A percentile compares a stretch with the other conserved stretches of the same genome.
Evolutionary conservation across 1,140 invertebrate genomes (phyloP).

Genomic region (Ceratosolen fusciceps): DNA sequence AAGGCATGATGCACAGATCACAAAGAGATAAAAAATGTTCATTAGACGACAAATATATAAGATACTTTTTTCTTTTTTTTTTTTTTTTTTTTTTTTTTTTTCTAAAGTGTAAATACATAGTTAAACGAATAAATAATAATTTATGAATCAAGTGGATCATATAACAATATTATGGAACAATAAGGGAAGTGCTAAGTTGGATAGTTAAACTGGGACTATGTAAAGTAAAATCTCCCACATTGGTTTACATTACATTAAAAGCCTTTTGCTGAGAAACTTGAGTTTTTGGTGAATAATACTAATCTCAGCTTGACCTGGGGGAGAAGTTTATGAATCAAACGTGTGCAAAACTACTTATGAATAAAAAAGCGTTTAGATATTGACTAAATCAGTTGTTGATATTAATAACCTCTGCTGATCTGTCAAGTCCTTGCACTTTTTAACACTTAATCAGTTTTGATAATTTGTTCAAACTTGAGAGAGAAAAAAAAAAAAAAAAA

Average conservation of each 20-base stretch:
- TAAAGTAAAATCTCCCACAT: conserved; percentile 35
- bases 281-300: conserved; percentile 51
- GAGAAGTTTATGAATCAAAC: conserved; percentile 28
- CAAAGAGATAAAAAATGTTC: conserved; percentile 45
- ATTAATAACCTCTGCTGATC: conserved; percentile 41
- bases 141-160: conserved; percentile 43
- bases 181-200: conserved; percentile 38
- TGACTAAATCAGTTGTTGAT: conserved; percentile 38
- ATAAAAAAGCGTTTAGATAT: conserved; percentile 37
- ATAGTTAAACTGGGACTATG: conserved; percentile 25
- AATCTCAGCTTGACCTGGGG: conserved; percentile 34
- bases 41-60: conserved; percentile 35
- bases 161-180: conserved; percentile 46
- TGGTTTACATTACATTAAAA: conserved; percentile 30
- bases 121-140: conserved; percentile 49
- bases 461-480: conserved; percentile 48
- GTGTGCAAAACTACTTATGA: conserved; percentile 44
- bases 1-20: conserved; percentile 14
- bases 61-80: conserved; percentile 28
- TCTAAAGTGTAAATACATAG: conserved; percentile 44
- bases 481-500: no score
- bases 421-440: conserved; percentile 43
- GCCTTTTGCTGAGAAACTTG: conserved; percentile 30
- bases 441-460: conserved; percentile 34
- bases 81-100: no score